Evolutionary conservation across 1,140 invertebrate genomes (phyloP).

Genomic region (Sesamia nonagrioides): DNA sequence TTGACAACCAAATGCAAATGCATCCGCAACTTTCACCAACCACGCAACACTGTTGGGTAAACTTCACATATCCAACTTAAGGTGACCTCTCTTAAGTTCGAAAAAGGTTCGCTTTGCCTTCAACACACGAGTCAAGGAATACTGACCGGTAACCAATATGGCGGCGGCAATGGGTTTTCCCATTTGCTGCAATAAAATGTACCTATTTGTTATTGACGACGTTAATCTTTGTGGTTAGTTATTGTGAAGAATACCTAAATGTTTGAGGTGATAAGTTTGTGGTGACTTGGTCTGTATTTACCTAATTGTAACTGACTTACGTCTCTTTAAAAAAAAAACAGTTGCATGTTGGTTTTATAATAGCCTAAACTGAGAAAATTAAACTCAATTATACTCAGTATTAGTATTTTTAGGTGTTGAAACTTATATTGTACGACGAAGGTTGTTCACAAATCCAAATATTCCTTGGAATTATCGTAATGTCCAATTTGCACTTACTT

Average conservation of each 20-base stretch:
- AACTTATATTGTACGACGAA: too few relatives aligned
- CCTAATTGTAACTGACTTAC: neutral
- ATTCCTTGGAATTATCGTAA: too few relatives aligned
- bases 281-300: neutral
- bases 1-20: conserved; percentile 25
- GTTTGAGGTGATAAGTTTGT: conserved; percentile 11
- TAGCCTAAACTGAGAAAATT: too few relatives aligned
- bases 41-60: conserved; percentile 39
- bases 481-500: too few relatives aligned
- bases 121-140: neutral
- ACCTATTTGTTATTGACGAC: conserved; percentile 43
- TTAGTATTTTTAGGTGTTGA: too few relatives aligned
- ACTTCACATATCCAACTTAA: conserved; percentile 27
- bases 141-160: conserved; percentile 21
- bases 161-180: conserved; percentile 46
- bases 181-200: conserved; percentile 41
- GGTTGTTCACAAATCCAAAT: too few relatives aligned
- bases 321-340: neutral
- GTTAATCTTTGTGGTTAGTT: conserved; percentile 40
- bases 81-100: neutral
- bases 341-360: too few relatives aligned
- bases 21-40: conserved; percentile 25
- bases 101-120: neutral
- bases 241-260: conserved; percentile 15
- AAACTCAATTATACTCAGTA: too few relatives aligned